Conservation (phyloP, 1,140 invertebrate genomes). For the Heliconius melpomene region DNA sequence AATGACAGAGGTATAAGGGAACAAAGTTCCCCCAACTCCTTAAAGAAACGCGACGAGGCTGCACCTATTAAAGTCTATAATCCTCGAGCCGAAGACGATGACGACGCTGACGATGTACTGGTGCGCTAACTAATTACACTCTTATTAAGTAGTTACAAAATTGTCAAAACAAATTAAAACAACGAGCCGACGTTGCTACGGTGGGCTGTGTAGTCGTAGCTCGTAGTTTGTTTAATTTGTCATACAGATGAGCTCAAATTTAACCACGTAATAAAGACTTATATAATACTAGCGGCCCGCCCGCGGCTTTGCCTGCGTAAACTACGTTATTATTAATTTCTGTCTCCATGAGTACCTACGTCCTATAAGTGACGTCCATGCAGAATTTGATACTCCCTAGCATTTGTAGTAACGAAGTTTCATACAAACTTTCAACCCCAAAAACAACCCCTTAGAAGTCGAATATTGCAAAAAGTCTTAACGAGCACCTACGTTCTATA, state of each 20-base stretch:
- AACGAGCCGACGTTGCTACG: slow-evolving; percentile 21
- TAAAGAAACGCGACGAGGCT: slow-evolving; percentile 23
- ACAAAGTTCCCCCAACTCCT: slow-evolving; percentile 16
- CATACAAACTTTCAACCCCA: too few species aligned
- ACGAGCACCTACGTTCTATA: too few species aligned
- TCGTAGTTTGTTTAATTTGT: slow-evolving; percentile 46
- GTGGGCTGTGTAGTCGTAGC: not conserved
- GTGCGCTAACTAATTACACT: slow-evolving; percentile 42
- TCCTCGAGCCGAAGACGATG: slow-evolving; percentile 29
- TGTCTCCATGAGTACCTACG: too few species aligned
- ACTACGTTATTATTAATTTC: too few species aligned
- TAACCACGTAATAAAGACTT: slow-evolving; percentile 26
- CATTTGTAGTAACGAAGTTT: too few species aligned
- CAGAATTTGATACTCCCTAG: too few species aligned
- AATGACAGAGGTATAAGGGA: not conserved
- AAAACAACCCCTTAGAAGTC: too few species aligned
- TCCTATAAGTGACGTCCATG: too few species aligned
- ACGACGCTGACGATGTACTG: slow-evolving; percentile 8
- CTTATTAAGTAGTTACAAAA: slow-evolving; percentile 51
- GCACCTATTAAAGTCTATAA: slow-evolving; percentile 32
- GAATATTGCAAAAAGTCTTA: too few species aligned
- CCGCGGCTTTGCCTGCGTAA: too few species aligned
- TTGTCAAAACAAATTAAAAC: slow-evolving; percentile 53
- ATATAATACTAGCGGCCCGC: too few species aligned
- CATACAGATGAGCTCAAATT: slow-evolving; percentile 24